Evolutionary conservation across 2,888 invertebrate species (phyloP).

Genomic region (Cephus pygmeus): DNA sequence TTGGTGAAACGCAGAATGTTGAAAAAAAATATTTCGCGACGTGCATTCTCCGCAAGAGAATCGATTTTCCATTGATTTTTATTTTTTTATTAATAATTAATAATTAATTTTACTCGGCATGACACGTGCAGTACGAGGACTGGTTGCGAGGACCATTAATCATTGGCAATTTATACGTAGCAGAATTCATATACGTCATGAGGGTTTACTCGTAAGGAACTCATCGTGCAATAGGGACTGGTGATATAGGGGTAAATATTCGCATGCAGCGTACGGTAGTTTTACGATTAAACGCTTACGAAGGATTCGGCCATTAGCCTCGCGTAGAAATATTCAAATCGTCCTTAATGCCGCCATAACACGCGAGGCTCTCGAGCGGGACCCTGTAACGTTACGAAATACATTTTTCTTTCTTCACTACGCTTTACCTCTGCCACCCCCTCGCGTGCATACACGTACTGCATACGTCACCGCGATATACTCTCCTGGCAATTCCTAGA

Average conservation of each 20-base stretch:
- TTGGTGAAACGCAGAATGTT: too few relatives aligned
- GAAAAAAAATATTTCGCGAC: too few relatives aligned
- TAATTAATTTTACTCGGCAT: not conserved
- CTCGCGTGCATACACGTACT: not conserved
- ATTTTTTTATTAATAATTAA: not conserved
- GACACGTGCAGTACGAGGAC: not conserved
- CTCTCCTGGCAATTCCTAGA: not conserved
- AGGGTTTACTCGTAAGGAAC: not conserved
- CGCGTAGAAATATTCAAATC: conserved; percentile 39
- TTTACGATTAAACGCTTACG: conserved; percentile 38
- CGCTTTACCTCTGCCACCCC: not conserved
- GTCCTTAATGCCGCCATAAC: conserved; percentile 29
- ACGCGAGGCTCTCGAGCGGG: conserved; percentile 29
- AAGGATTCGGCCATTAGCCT: conserved; percentile 22
- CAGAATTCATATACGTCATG: not conserved
- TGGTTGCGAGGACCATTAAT: not conserved
- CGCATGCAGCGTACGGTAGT: not conserved
- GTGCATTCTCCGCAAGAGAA: too few relatives aligned
- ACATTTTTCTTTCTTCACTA: not conserved
- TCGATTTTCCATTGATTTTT: not conserved
- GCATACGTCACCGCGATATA: not conserved
- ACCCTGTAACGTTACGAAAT: conserved; percentile 10
- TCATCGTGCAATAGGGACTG: not conserved
- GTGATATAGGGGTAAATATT: not conserved
- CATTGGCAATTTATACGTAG: not conserved